Base-by-base conservation (phyloP, 2,113 vertebrate genomes). In the Gopherus evgoodei region DNA sequence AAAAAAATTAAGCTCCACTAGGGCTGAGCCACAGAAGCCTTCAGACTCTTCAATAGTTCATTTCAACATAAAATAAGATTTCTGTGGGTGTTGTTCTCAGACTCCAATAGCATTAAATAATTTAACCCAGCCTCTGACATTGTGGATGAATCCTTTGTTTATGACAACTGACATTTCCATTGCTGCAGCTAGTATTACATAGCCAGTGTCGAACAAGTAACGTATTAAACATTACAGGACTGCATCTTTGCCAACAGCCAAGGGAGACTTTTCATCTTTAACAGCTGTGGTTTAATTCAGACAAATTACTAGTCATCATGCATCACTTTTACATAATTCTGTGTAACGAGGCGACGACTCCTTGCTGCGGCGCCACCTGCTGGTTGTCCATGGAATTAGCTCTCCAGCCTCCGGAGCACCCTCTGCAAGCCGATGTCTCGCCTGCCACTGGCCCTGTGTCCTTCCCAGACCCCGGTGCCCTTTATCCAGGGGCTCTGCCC, bases 141-240 rank as follows among this genome's bases (percentile, higher is more conserved):
- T 89, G 94, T 88, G 2, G 96, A 94, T 93, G 90, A 95, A 94
- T 94, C 93, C 95, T 97, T 96, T 97, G 95, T 97, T 97, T 93
- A 97, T 97, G 94, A 90, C 95, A 96, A 96, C 94, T 95, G 96
- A 94, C 96, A 91, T 95, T 96, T 94, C 96, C 91, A 97, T 97
- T 97, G 94, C 95, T 96, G 86, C 69, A 11, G 89, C 88, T 96
- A 91, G 83, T 93, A 84, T 96, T 97, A 93, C 95, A 96, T 89
- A 89, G 96, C 93, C 27, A 35, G 93, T 96, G 90, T 89, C 96
- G 94, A 96, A 96, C 93, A 84, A 95, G 90, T 96, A 95, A 96
- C 94, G 91, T 96, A 97, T 97, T 97, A 96, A 96, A 96, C 91
- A 84, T 88, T 94, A 93, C 84, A 93, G 95, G 94, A 93, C 87